Evolutionary conservation across 2,888 invertebrate species (phyloP).

Genomic region (Kuschelorhynchus macadamiae): DNA sequence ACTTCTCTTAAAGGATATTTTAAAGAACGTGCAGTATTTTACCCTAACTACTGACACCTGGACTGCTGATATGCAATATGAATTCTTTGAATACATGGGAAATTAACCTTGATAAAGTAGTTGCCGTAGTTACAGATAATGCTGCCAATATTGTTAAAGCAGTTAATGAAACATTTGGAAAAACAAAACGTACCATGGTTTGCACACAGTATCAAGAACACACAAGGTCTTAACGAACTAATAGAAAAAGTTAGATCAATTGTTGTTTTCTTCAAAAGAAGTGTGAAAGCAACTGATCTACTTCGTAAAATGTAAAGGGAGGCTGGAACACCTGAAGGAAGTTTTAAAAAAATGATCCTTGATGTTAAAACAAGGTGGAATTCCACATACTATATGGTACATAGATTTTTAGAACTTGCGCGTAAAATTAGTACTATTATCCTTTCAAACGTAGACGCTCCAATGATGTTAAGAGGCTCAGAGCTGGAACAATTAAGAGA

Average conservation of each 20-base stretch:
- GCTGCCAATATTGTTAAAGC: constrained; percentile 52
- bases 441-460: constrained; percentile 21
- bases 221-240: constrained; percentile 8
- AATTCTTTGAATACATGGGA: constrained; percentile 46
- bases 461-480: constrained; percentile 46
- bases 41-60: constrained; percentile 46
- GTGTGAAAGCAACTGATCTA: constrained; percentile 33
- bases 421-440: constrained; percentile 22
- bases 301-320: constrained; percentile 29
- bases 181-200: constrained; percentile 49
- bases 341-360: constrained; percentile 25
- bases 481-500: constrained; percentile 46
- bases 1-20: too few relatives aligned
- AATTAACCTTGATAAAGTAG: constrained; percentile 46
- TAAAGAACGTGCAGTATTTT: too few relatives aligned
- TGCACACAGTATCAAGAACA: constrained; percentile 45
- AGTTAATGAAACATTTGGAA: constrained; percentile 44
- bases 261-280: constrained; percentile 36
- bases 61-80: too few relatives aligned
- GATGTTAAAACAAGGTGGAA: constrained; percentile 45
- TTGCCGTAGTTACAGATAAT: constrained; percentile 51
- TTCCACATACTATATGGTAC: constrained; percentile 37
- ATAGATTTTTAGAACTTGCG: constrained; percentile 33
- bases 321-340: constrained; percentile 19
- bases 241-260: constrained; percentile 30